A percentile compares a stretch with the other conserved stretches of the same genome.
Evolutionary conservation across 2,888 invertebrate genomes (phyloP).

Genomic region (Nudaria mundana): DNA sequence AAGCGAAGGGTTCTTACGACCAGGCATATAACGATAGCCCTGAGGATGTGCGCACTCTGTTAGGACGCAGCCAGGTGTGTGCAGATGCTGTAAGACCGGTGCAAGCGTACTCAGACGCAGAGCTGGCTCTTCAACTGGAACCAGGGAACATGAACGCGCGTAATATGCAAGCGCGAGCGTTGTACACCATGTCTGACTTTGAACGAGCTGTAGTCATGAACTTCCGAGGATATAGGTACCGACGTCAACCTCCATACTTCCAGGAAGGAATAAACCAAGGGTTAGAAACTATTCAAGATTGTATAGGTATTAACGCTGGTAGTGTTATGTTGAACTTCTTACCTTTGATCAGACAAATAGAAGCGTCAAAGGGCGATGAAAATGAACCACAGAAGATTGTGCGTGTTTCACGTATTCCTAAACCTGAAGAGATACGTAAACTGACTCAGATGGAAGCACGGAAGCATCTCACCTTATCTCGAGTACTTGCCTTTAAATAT

Average conservation of each 20-base stretch:
- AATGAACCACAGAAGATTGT: conserved; percentile 45
- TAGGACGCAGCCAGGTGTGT: conserved; percentile 68
- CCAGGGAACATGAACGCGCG: conserved; percentile 67
- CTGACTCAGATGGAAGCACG: conserved; percentile 70
- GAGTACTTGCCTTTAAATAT: conserved; percentile 74
- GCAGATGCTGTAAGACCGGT: conserved; percentile 66
- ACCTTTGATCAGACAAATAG: conserved; percentile 63
- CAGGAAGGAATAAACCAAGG: conserved; percentile 72
- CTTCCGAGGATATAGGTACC: conserved; percentile 54
- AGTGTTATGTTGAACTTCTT: conserved; percentile 68
- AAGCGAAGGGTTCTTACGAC: conserved; percentile 67
- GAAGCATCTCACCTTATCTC: conserved; percentile 56
- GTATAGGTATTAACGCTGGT: conserved; percentile 68
- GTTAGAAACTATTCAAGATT: conserved; percentile 71
- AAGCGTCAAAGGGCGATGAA: conserved; percentile 44
- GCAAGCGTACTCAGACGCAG: conserved; percentile 68
- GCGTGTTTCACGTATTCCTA: conserved; percentile 64
- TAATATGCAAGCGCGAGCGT: conserved; percentile 70
- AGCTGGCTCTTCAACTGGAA: conserved; percentile 64
- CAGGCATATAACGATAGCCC: conserved; percentile 58
- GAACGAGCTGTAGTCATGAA: conserved; percentile 73
- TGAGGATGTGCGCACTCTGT: conserved; percentile 62
- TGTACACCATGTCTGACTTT: conserved; percentile 74
- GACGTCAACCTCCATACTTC: conserved; percentile 69
- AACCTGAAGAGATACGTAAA: conserved; percentile 49